phyloP scores from a whole-genome alignment of 2,888 invertebrate genomes.

The Tanytarsus gracilentus region DNA sequence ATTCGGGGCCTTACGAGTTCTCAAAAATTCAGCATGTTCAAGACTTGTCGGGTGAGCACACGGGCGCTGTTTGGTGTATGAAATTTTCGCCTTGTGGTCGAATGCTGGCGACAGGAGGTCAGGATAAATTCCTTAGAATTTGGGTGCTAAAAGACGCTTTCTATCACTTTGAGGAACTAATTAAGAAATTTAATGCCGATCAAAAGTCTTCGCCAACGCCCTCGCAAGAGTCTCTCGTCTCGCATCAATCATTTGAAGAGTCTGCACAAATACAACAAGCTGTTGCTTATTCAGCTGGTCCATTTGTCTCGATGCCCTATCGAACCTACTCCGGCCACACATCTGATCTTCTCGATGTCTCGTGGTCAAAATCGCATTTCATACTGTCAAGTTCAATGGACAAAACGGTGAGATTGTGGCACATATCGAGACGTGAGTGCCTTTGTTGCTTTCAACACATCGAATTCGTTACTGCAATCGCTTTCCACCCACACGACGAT shows the following conservation, averaged over 20 bases:
- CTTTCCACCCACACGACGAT: slow-evolving; percentile 90
- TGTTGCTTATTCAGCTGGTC: slow-evolving; percentile 53
- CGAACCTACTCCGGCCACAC: slow-evolving; percentile 91
- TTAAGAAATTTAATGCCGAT: slow-evolving; percentile 88
- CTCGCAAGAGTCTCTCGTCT: slow-evolving; percentile 82
- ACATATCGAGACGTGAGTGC: slow-evolving; percentile 93
- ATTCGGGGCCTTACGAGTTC: slow-evolving; percentile 96
- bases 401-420: slow-evolving; percentile 95
- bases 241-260: slow-evolving; percentile 60
- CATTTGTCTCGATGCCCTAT: slow-evolving; percentile 84
- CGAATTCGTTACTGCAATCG: slow-evolving; percentile 98
- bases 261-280: slow-evolving; percentile 50
- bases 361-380: slow-evolving; percentile 99
- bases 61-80: slow-evolving; percentile 97
- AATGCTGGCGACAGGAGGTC: slow-evolving; percentile 91
- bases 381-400: slow-evolving; percentile 98
- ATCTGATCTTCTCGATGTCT: slow-evolving; percentile 90
- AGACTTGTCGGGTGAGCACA: slow-evolving; percentile 74
- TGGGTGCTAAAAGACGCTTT: slow-evolving; percentile 89
- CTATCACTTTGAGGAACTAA: slow-evolving; percentile 62
- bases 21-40: slow-evolving; percentile 83
- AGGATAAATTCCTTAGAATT: slow-evolving; percentile 86
- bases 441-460: slow-evolving; percentile 98
- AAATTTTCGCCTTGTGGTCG: slow-evolving; percentile 95
- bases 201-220: slow-evolving; percentile 84